A percentile compares a stretch with the other conserved stretches of the same genome.
phyloP scores from a whole-genome alignment of 2,888 invertebrate species.

The Eilema sororculum region DNA sequence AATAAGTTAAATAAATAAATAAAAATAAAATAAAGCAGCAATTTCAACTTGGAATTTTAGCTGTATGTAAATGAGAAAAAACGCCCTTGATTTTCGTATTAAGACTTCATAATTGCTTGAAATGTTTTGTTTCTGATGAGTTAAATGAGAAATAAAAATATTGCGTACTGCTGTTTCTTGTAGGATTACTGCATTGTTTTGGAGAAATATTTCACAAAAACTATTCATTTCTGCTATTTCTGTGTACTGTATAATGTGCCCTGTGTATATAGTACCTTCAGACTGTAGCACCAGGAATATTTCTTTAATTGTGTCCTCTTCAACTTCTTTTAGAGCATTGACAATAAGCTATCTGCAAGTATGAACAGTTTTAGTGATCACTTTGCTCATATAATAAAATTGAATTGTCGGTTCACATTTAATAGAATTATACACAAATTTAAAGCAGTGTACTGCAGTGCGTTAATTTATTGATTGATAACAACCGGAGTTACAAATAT shows the following conservation, averaged over 20 bases:
- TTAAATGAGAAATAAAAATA: slow-evolving; percentile 15
- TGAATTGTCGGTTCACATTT: background rate
- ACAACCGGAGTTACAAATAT: too few species aligned
- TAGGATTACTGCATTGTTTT: background rate
- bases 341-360: background rate
- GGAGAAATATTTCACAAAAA: background rate
- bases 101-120: slow-evolving; percentile 51
- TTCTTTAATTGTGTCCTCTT: background rate
- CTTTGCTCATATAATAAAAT: background rate
- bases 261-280: background rate
- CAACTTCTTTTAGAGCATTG: background rate
- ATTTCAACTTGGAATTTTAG: slow-evolving; percentile 64
- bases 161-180: background rate
- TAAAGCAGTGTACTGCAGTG: too few species aligned
- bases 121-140: slow-evolving; percentile 53
- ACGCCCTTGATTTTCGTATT: slow-evolving; percentile 48
- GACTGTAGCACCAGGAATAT: background rate
- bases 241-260: background rate
- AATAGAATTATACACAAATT: background rate
- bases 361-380: too few species aligned
- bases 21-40: too few species aligned
- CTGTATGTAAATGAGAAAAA: slow-evolving; percentile 68
- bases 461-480: too few species aligned
- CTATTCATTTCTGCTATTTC: too few species aligned
- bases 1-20: too few species aligned